A percentile compares a stretch with the other conserved stretches of the same genome.
Evolutionary conservation across 2,888 invertebrate genomes (phyloP).

Genomic region (Macrosiphum euphorbiae): DNA sequence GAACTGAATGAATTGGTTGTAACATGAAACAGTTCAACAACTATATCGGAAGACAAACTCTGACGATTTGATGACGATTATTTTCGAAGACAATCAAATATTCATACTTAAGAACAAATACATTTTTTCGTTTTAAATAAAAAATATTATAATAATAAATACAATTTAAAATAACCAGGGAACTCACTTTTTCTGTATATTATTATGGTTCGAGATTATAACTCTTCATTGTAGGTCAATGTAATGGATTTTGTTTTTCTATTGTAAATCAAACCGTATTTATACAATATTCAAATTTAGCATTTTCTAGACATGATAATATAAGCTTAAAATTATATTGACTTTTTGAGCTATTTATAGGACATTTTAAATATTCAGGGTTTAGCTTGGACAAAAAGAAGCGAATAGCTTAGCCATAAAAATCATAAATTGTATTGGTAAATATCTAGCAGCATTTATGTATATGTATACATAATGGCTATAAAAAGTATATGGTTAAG

Average conservation of each 20-base stretch:
- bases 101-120: neutral
- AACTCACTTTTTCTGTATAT: neutral
- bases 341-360: neutral
- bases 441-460: neutral
- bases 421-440: neutral
- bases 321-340: neutral
- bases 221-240: neutral
- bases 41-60: neutral
- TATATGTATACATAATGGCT: neutral
- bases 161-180: neutral
- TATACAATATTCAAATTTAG: neutral
- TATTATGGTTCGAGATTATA: neutral
- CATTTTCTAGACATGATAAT: neutral
- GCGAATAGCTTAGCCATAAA: neutral
- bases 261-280: neutral
- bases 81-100: neutral
- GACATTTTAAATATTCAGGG: neutral
- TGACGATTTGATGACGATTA: neutral
- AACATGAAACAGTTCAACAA: neutral
- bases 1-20: neutral
- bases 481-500: neutral
- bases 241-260: neutral
- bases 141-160: neutral
- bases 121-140: neutral
- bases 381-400: neutral